These are phyloP conservation scores for Scartelaos histophorus DNA, from an alignment of 2,113 vertebrate genomes.

Conservation along the genomic window DNA sequence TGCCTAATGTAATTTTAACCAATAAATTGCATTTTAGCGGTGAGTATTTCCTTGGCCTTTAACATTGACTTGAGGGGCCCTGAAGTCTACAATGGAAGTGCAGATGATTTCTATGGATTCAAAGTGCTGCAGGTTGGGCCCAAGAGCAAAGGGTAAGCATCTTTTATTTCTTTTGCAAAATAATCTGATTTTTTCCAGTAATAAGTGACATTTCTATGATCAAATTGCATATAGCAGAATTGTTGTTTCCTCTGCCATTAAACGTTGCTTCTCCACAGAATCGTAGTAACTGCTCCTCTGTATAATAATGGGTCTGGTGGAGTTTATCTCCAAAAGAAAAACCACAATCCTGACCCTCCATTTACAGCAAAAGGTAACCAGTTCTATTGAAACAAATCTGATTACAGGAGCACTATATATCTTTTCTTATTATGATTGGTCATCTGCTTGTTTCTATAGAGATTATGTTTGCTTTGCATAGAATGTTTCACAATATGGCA, in stretches of 20 bases:
- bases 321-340: slow-evolving; percentile 24
- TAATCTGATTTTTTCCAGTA: not conserved
- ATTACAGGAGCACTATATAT: no score
- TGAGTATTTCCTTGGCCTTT: slow-evolving; percentile 43
- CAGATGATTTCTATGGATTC: slow-evolving; percentile 65
- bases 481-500: no score
- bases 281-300: slow-evolving; percentile 66
- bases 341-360: not conserved
- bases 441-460: no score
- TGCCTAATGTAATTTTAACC: not conserved
- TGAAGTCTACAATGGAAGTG: not conserved
- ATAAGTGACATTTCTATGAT: not conserved
- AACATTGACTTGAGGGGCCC: slow-evolving; percentile 46
- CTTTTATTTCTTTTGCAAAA: not conserved
- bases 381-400: no score
- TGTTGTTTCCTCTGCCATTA: not conserved
- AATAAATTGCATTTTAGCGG: slow-evolving; percentile 17
- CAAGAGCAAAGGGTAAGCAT: slow-evolving; percentile 53
- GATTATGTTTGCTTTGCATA: no score
- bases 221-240: not conserved
- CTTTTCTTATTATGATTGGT: no score
- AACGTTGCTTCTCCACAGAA: slow-evolving; percentile 33
- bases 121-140: slow-evolving; percentile 61
- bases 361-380: slow-evolving; percentile 30
- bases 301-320: slow-evolving; percentile 58